Evolutionary conservation across 2,797 vertebrate species (phyloP), one percentile per base, ranked within the genome.

Genomic region (Hapalemur alaotrensis): DNA sequence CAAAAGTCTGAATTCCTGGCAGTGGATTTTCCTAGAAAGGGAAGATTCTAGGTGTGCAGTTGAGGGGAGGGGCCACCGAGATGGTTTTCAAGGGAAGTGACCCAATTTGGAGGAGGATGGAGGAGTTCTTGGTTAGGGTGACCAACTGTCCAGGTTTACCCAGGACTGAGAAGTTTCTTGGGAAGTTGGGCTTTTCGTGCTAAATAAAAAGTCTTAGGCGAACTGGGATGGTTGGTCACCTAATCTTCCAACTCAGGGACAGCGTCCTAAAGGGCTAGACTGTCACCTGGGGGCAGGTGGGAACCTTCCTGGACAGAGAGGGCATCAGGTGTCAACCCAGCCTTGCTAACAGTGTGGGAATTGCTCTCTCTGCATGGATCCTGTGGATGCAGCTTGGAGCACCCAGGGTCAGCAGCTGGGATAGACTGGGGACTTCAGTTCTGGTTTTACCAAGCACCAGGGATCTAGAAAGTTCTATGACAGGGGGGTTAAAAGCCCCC

Each of bases 341-440:
- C 5, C 18, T 46, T 28, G 23, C 32, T 59, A 30, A 57, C 1
- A 72, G 12, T 46, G 23, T 32, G 18, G 63, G 12, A 65, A 13
- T 46, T 30, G 38, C 22, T 17, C 3, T 41, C 75, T 92, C 65
- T 69, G 78, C 78, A 46, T 14, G 23, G n/a, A 25, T 54, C 7
- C 2, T 30, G 1, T 3, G 48, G 3, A 43, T 2, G 2, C 25
- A 82, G 17, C 12, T 7, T 32, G 25, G 23, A 11, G 5, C 1
- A 28, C 28, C 50, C 14, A 14, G 28, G 15, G 59, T n/a, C 5
- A 61, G 20, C 7, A 30, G 4, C 70, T 20, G 30, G 0, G 6
- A n/a, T 17, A 17, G 5, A 13, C 8, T 14, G 20, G 69, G 59
- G 59, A 35, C n/a, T 20, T 78, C 22, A 28, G 35, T 46, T n/a